Percentiles rank a stretch among this genome's conserved stretches.
These are phyloP conservation scores for Capricornis sumatraensis DNA, from an alignment of 2,113 vertebrate species.

Conservation along the genomic window DNA sequence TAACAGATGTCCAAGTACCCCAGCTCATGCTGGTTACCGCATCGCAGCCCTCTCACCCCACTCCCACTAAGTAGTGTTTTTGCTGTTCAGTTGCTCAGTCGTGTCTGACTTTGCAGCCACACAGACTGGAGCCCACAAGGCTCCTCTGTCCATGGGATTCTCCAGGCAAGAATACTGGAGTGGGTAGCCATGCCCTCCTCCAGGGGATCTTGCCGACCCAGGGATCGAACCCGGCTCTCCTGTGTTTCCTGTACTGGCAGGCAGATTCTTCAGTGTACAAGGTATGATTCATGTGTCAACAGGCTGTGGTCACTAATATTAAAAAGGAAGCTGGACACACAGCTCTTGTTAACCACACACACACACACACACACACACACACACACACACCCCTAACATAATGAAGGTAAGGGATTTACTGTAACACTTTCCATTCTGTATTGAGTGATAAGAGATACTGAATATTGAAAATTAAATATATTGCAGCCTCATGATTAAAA, in stretches of 20 bases:
- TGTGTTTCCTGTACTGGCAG: neutral
- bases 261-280: neutral
- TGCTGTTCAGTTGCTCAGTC: neutral
- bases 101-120: neutral
- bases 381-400: neutral
- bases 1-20: neutral
- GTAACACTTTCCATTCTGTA: neutral
- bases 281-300: neutral
- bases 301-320: neutral
- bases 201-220: neutral
- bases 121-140: neutral
- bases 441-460: neutral
- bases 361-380: neutral
- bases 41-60: neutral
- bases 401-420: neutral
- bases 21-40: neutral
- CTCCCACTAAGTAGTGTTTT: neutral
- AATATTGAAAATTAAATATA: neutral
- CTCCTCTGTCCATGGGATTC: neutral
- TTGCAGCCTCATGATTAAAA: neutral
- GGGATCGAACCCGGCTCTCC: accelerated
- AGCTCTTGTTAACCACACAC: neutral
- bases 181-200: neutral
- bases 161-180: neutral
- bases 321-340: neutral